Conservation (phyloP, 2,888 invertebrate genomes). For the Laothoe populi region DNA sequence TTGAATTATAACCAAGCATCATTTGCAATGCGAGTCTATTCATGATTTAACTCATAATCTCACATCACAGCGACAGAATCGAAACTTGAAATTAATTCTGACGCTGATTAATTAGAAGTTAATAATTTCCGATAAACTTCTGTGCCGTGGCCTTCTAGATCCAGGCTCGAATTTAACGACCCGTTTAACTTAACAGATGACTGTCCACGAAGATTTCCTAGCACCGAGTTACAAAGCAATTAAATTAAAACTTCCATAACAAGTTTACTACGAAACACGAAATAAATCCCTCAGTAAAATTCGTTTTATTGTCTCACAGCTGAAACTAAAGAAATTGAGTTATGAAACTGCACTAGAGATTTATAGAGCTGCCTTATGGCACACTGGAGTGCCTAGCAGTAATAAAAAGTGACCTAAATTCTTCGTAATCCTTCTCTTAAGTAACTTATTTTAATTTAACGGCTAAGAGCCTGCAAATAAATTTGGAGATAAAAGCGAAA, state of each 20-base stretch:
- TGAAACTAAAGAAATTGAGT: constrained; percentile 60
- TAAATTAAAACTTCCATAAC: constrained; percentile 34
- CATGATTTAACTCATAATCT: too few relatives aligned
- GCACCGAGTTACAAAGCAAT: constrained; percentile 28
- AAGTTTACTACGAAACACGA: constrained; percentile 38
- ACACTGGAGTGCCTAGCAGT: constrained; percentile 29
- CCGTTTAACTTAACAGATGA: background rate
- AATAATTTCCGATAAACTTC: background rate
- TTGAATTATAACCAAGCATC: too few relatives aligned
- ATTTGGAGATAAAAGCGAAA: constrained; percentile 40
- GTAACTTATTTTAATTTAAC: constrained; percentile 41
- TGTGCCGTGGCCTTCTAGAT: background rate
- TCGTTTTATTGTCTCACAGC: constrained; percentile 54
- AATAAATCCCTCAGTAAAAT: constrained; percentile 43
- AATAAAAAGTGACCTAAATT: constrained; percentile 36
- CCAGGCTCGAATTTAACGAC: background rate
- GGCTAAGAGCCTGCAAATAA: constrained; percentile 37
- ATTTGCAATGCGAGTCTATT: too few relatives aligned
- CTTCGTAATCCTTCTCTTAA: constrained; percentile 36
- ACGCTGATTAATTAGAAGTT: background rate
- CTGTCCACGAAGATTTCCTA: constrained; percentile 15
- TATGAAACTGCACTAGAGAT: constrained; percentile 61
- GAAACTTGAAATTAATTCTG: too few relatives aligned
- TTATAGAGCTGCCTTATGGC: constrained; percentile 61
- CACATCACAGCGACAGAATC: too few relatives aligned